A percentile compares a stretch with the other conserved stretches of the same genome.
These are phyloP conservation scores for Danionella dracula DNA, from an alignment of 2,797 vertebrate genomes.

Conservation along the genomic window DNA sequence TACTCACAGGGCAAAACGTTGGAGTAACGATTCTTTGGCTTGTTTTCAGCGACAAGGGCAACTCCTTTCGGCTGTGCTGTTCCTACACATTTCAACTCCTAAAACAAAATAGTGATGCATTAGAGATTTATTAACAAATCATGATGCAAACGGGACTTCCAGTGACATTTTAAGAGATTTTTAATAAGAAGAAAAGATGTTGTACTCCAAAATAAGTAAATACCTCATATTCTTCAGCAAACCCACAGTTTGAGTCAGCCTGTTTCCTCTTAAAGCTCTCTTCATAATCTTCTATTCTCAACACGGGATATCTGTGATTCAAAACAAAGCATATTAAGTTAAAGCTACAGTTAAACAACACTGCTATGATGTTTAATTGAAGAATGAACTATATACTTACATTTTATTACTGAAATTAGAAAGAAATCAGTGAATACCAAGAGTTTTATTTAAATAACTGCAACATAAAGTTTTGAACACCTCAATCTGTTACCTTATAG, in stretches of 20 bases:
- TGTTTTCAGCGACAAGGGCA: slow-evolving; percentile 79
- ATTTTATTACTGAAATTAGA: slow-evolving; percentile 59
- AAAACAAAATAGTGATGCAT: neutral
- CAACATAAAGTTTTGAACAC: neutral
- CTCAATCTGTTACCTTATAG: slow-evolving; percentile 56
- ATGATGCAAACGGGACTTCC: too few relatives aligned
- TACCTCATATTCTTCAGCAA: slow-evolving; percentile 93
- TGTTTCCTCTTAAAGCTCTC: slow-evolving; percentile 86
- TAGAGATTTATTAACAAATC: too few relatives aligned
- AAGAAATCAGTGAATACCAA: slow-evolving; percentile 13
- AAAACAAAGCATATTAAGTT: neutral
- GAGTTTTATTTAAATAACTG: too few relatives aligned
- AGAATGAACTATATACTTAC: slow-evolving; percentile 53
- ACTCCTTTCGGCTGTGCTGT: slow-evolving; percentile 73
- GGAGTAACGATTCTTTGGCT: slow-evolving; percentile 93
- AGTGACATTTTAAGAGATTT: too few relatives aligned
- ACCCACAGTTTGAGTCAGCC: slow-evolving; percentile 91
- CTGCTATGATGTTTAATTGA: neutral
- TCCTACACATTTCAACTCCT: slow-evolving; percentile 86
- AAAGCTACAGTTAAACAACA: neutral
- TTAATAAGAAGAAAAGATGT: too few relatives aligned
- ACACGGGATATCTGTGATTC: slow-evolving; percentile 69
- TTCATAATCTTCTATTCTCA: slow-evolving; percentile 83
- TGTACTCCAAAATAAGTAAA: neutral
- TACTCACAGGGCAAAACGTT: slow-evolving; percentile 93